A percentile compares a stretch with the other conserved stretches of the same genome.
phyloP scores from a whole-genome alignment of 2,797 vertebrate genomes.

The Craterocephalus amniculus region DNA sequence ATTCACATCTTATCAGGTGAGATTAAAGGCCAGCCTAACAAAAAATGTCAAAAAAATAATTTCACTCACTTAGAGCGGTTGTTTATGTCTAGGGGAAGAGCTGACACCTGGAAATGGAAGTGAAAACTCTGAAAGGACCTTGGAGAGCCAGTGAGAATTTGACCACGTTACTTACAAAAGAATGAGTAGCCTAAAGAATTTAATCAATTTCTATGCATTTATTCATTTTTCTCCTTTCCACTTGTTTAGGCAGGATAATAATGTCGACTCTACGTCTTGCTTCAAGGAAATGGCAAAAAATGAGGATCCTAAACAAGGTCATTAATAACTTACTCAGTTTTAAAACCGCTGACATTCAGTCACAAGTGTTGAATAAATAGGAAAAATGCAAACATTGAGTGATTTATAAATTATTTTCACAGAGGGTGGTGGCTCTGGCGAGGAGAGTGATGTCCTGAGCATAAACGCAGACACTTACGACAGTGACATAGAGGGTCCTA shows the following conservation, averaged over 20 bases:
- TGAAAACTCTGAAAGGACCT: constrained; percentile 68
- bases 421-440: constrained; percentile 83
- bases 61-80: neutral
- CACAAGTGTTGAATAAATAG: neutral
- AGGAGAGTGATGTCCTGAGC: constrained; percentile 96
- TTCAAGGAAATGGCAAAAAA: constrained; percentile 84
- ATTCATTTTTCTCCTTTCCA: neutral
- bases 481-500: constrained; percentile 94
- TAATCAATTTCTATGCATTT: neutral
- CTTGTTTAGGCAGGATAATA: constrained; percentile 89
- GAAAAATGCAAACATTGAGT: neutral
- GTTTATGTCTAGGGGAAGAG: constrained; percentile 83
- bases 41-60: neutral
- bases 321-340: constrained; percentile 50
- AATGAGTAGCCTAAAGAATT: constrained; percentile 50
- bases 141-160: constrained; percentile 91
- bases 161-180: constrained; percentile 41
- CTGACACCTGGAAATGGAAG: constrained; percentile 80
- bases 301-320: constrained; percentile 92
- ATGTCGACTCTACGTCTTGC: constrained; percentile 90
- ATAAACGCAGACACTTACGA: constrained; percentile 96
- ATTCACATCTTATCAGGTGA: constrained; percentile 94
- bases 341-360: neutral
- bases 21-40: constrained; percentile 13
- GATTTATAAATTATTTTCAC: constrained; percentile 14